Percentiles rank a stretch among this genome's conserved stretches.
These are phyloP conservation scores for Eurystomus gularis DNA, from an alignment of 2,113 vertebrate species.

Conservation along the genomic window DNA sequence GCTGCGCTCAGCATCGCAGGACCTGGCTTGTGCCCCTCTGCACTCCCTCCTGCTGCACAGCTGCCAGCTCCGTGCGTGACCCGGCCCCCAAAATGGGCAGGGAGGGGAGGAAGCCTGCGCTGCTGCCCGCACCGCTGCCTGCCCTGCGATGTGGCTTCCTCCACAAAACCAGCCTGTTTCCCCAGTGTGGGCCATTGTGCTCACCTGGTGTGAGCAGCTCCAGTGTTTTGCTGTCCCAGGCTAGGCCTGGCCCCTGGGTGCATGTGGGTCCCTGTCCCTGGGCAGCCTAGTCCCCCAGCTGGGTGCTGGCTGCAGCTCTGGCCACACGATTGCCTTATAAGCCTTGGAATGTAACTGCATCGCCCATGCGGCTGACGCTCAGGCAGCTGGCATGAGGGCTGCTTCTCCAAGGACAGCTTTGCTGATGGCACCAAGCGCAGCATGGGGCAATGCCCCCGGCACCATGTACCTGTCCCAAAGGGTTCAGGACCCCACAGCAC, in stretches of 20 bases:
- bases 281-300: background rate
- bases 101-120: background rate
- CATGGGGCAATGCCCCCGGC: background rate
- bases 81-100: background rate
- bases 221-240: rapidly evolving
- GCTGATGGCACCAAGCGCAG: background rate
- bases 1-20: background rate
- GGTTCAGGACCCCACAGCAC: rapidly evolving
- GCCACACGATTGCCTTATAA: conserved; percentile 77
- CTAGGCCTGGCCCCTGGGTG: background rate
- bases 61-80: background rate
- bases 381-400: background rate
- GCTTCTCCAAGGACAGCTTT: background rate
- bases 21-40: background rate
- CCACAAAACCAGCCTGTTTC: background rate
- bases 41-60: rapidly evolving
- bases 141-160: rapidly evolving
- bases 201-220: background rate
- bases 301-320: background rate
- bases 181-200: rapidly evolving
- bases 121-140: background rate
- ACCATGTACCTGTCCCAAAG: rapidly evolving
- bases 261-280: background rate
- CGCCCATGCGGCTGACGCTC: background rate
- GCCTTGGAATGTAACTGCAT: conserved; percentile 73